phyloP scores from a whole-genome alignment of 2,113 vertebrate genomes.

The Myotis davidii region DNA sequence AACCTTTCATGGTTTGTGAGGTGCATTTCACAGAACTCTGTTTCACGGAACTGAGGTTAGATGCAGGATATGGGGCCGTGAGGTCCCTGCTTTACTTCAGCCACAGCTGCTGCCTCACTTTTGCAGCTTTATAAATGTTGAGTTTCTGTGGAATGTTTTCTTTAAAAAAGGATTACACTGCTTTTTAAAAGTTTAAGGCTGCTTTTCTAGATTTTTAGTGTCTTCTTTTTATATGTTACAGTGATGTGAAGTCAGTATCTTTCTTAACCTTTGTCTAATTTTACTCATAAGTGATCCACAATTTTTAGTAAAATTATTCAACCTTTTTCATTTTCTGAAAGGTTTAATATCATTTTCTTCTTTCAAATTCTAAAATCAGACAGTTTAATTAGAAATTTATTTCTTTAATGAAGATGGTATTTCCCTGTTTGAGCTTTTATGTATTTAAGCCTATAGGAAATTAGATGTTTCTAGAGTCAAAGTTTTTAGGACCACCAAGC shows the following conservation, averaged over 20 bases:
- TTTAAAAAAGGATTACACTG: slow-evolving; percentile 17
- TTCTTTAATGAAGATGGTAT: neutral
- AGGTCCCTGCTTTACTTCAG: neutral
- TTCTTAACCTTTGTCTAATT: slow-evolving; percentile 36
- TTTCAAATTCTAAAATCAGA: neutral
- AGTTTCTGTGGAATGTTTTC: neutral
- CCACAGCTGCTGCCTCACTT: neutral
- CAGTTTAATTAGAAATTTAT: neutral
- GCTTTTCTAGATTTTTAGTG: neutral
- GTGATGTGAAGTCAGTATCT: neutral
- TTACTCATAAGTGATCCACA: slow-evolving; percentile 14
- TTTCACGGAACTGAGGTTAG: neutral
- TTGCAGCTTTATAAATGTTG: neutral
- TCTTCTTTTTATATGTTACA: neutral
- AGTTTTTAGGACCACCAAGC: neutral
- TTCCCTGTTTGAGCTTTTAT: slow-evolving; percentile 39
- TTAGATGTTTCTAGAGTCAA: slow-evolving; percentile 1
- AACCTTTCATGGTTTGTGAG: neutral
- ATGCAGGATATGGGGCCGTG: neutral
- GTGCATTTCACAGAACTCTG: neutral
- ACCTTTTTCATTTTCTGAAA: slow-evolving; percentile 24
- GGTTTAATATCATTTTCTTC: slow-evolving; percentile 13
- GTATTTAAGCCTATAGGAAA: neutral
- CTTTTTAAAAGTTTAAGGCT: neutral
- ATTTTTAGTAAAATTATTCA: slow-evolving; percentile 19